Evolutionary conservation across 2,113 vertebrate species (phyloP).

Genomic region (Machaerirhynchus nigripectus): DNA sequence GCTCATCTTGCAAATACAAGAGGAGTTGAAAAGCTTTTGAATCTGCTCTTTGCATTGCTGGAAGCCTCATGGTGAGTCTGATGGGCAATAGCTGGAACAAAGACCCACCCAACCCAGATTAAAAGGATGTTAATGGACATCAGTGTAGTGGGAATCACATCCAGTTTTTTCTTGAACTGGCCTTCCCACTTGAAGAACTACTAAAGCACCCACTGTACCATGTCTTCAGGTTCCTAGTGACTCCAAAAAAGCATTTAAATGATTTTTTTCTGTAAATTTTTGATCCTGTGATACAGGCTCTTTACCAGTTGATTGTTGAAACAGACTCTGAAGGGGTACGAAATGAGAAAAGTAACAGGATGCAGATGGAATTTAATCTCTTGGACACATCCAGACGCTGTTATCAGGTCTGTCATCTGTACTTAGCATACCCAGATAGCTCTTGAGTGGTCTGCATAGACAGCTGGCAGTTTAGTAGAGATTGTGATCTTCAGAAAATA

Average conservation of each 20-base stretch:
- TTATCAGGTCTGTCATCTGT: background rate
- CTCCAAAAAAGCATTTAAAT: background rate
- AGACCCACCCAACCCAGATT: background rate
- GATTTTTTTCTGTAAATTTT: background rate
- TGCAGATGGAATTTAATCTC: slow-evolving; percentile 42
- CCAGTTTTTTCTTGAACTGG: background rate
- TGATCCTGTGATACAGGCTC: background rate
- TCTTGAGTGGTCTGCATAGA: slow-evolving; percentile 19
- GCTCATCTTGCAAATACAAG: background rate
- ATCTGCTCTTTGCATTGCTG: background rate
- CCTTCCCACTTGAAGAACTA: background rate
- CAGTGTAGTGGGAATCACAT: background rate
- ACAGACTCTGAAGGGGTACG: background rate
- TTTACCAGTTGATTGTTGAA: background rate
- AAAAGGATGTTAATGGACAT: background rate
- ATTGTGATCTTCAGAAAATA: slow-evolving; percentile 26
- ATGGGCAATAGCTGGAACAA: background rate
- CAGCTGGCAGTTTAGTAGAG: slow-evolving; percentile 7
- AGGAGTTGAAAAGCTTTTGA: background rate
- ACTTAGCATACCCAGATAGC: slow-evolving; percentile 20
- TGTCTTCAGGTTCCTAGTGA: background rate
- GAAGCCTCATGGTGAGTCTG: background rate
- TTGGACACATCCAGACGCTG: background rate
- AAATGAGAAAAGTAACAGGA: background rate
- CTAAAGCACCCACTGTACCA: background rate